Conservation (phyloP, 2,113 vertebrate species). For the Leptobrachium leishanense region DNA sequence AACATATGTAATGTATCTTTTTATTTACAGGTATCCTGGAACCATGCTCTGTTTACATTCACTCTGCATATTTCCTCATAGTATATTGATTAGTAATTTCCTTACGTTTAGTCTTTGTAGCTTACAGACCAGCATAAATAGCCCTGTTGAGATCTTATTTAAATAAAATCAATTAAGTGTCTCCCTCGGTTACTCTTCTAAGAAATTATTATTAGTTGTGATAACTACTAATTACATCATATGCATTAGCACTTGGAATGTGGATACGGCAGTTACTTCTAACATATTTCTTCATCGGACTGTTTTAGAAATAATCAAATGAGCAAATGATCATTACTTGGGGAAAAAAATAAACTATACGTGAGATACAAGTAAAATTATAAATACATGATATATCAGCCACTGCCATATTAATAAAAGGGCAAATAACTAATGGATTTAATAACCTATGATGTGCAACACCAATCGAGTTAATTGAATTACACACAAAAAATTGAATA, state of each 20-base stretch:
- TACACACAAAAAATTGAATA: too few species aligned
- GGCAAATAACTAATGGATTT: too few species aligned
- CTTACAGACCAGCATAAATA: neutral
- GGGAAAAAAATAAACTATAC: too few species aligned
- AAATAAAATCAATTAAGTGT: neutral
- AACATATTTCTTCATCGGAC: too few species aligned
- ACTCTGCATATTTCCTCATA: neutral
- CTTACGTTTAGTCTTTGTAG: neutral
- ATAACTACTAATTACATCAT: neutral
- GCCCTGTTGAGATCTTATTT: neutral
- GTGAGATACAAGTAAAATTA: too few species aligned
- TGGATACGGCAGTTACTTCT: neutral
- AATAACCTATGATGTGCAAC: too few species aligned
- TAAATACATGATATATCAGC: too few species aligned
- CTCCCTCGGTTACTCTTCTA: neutral
- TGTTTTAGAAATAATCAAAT: too few species aligned
- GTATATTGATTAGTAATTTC: neutral
- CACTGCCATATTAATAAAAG: too few species aligned
- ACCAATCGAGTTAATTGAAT: too few species aligned
- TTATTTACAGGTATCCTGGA: neutral
- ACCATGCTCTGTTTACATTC: neutral
- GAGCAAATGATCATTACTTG: too few species aligned
- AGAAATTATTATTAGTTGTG: neutral
- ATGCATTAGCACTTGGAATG: neutral
- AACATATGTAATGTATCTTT: neutral